Evolutionary conservation across 2,113 vertebrate species (phyloP).

Genomic region (Baryphthengus martii): DNA sequence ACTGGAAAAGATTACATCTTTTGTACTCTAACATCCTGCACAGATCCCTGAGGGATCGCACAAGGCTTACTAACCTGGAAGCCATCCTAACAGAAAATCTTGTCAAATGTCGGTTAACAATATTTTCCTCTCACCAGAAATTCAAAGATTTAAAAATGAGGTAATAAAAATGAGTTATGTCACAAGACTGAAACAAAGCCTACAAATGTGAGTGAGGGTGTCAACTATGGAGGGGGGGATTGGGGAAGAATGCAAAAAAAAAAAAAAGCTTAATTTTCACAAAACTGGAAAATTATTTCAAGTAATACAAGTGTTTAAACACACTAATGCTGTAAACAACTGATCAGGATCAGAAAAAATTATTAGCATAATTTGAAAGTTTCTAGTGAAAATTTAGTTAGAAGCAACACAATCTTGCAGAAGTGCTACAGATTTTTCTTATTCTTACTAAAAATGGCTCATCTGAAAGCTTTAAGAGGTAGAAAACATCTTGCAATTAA

Average conservation of each 20-base stretch:
- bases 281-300: neutral
- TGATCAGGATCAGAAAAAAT: neutral
- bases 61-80: neutral
- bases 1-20: neutral
- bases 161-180: neutral
- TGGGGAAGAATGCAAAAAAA: neutral
- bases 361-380: neutral
- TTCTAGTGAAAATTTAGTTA: neutral
- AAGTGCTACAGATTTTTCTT: neutral
- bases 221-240: accelerated
- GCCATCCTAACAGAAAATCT: neutral
- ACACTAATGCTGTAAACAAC: neutral
- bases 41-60: neutral
- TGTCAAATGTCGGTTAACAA: neutral
- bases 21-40: neutral
- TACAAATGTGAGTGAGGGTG: accelerated
- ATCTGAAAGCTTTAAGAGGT: neutral
- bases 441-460: neutral
- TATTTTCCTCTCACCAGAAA: neutral
- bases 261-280: neutral
- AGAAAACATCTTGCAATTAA: neutral
- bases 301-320: neutral
- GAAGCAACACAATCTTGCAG: neutral
- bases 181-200: neutral
- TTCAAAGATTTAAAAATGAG: neutral